Evolutionary conservation across 2,113 vertebrate species (phyloP), one percentile per base, ranked within the genome.

Genomic region (Phainopepla nitens): DNA sequence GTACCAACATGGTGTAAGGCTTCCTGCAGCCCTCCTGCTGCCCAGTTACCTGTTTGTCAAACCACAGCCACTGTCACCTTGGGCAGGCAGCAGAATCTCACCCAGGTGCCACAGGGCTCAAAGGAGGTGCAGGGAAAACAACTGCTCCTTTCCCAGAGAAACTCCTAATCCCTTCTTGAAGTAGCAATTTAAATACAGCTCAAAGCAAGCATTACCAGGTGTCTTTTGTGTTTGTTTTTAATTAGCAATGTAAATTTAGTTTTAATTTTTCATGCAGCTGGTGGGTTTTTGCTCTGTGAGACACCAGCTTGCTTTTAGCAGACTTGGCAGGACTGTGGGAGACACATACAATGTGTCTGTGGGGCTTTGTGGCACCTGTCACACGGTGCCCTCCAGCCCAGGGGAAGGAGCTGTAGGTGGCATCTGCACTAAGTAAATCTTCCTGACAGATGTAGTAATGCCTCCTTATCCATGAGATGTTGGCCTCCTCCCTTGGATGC

Each of bases 31-130:
- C 15, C 11, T 29, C 2, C 82, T 82, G 73, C 90, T 91, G 5
- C 92, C 70, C 47, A 5, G 2, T 23, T 68, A 16, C 39, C 29
- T 19, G 36, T 64, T 50, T 86, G 53, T 75, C 90, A 84, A 93
- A 36, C 82, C 96, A 79, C 92, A 95, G 87, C 93, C 86, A 15
- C 81, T 79, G 80, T 16, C 87, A 56, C 2, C 51, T 21, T 24
- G 70, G 45, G 84, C 90, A 87, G 81, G 19, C 81, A 68, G 81
- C 87, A 79, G 35, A 66, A 29, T 18, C 33, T 53, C 79, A 45
- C 5, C 75, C 76, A 44, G 76, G 61, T 79, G 15, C 78, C 41
- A 7, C 69, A 51, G 93, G 15, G 54, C 66, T 47, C 47, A 33
- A 27, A 69, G 60, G 13, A 10, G 31, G 2, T 0, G 0, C 47